Conservation (phyloP, 2,888 invertebrate species). For the Charanyca ferruginea region DNA sequence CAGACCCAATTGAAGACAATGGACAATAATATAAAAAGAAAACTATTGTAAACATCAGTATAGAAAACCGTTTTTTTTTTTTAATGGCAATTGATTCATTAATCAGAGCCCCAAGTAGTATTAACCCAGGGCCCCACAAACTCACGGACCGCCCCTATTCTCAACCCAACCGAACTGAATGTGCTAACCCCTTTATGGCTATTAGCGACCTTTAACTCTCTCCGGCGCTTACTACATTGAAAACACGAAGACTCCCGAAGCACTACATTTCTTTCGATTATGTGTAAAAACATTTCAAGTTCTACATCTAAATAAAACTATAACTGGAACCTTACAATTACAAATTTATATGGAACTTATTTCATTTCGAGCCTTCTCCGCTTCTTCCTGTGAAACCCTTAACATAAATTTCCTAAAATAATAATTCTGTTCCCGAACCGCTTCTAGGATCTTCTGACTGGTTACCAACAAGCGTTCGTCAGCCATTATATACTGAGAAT, state of each 20-base stretch:
- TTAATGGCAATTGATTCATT: too few relatives aligned
- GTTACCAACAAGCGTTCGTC: conserved; percentile 82
- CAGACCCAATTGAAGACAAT: too few relatives aligned
- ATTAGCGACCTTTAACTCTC: too few relatives aligned
- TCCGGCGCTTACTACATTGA: too few relatives aligned
- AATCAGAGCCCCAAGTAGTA: too few relatives aligned
- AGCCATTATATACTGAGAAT: conserved; percentile 52
- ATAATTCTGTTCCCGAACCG: conserved; percentile 80
- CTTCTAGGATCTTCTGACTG: conserved; percentile 82
- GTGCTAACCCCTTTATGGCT: too few relatives aligned
- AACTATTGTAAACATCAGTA: too few relatives aligned
- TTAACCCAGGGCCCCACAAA: too few relatives aligned
- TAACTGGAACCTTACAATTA: background rate
- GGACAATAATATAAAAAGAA: too few relatives aligned
- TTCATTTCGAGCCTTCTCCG: conserved; percentile 49
- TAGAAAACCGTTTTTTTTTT: too few relatives aligned
- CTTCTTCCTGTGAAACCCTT: conserved; percentile 62
- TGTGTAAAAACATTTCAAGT: background rate
- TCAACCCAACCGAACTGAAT: too few relatives aligned
- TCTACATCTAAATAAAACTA: conserved; percentile 17
- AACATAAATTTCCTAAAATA: conserved; percentile 72
- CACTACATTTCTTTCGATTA: background rate
- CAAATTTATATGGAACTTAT: background rate
- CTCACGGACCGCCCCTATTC: too few relatives aligned
- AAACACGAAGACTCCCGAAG: background rate